Evolutionary conservation across 2,888 invertebrate genomes (phyloP).

Genomic region (Drosophila multiciliata): DNA sequence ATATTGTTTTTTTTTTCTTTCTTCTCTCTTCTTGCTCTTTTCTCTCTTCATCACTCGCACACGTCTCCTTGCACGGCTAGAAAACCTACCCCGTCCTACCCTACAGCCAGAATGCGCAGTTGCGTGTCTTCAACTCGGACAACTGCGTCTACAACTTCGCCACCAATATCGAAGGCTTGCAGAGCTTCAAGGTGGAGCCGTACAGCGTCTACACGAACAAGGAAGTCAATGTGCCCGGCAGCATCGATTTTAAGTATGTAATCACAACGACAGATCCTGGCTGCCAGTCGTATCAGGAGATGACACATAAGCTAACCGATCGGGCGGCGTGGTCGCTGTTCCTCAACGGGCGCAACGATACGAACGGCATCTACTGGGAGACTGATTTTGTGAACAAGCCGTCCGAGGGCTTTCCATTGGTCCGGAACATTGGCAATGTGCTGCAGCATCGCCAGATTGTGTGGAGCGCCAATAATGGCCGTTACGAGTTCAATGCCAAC

Average conservation of each 20-base stretch:
- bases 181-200: constrained; percentile 56
- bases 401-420: constrained; percentile 75
- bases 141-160: constrained; percentile 83
- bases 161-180: constrained; percentile 54
- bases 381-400: constrained; percentile 81
- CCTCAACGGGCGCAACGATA: constrained; percentile 57
- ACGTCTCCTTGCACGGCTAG: constrained; percentile 82
- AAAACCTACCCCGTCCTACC: constrained; percentile 89
- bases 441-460: constrained; percentile 48
- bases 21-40: constrained; percentile 23
- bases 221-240: constrained; percentile 55
- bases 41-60: constrained; percentile 37
- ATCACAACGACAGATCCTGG: constrained; percentile 21
- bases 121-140: constrained; percentile 90
- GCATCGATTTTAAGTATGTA: constrained; percentile 27
- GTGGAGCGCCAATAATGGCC: constrained; percentile 63
- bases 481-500: constrained; percentile 56
- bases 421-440: constrained; percentile 75
- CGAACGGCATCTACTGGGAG: constrained; percentile 31
- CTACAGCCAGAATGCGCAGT: constrained; percentile 87
- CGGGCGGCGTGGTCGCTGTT: constrained; percentile 75
- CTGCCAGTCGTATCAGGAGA: constrained; percentile 34
- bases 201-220: constrained; percentile 66
- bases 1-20: constrained; percentile 8
- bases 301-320: constrained; percentile 23